Evolutionary conservation across 2,797 vertebrate species (phyloP), one percentile per base, ranked within the genome.

Genomic region (Acropternis orthonyx): DNA sequence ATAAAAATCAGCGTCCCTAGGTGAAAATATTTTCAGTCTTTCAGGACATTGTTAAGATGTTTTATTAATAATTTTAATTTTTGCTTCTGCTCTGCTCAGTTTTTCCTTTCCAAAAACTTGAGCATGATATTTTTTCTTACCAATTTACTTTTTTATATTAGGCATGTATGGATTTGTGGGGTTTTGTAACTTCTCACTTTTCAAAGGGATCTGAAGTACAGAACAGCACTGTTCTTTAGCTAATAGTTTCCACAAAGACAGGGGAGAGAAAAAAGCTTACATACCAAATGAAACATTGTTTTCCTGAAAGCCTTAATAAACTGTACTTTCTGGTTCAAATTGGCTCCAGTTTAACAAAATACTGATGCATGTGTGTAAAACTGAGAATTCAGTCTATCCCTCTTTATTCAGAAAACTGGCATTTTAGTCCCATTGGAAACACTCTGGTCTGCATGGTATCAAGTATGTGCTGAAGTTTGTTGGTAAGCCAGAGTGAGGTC

Each of bases 241-340:
- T 78, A 88, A 51, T 46, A 41, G 15, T 85, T 89, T 67, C 63
- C 41, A n/a, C 44, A 44, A 55, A 71, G 37, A 56, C 5, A 48
- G 44, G 10, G 56, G 37, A 7, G 6, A 13, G 8, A 16, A 54
- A 89, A 80, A 76, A n/a, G 3, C 21, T n/a, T 43, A 30, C 1
- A 0, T 51, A 88, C 41, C 39, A 89, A 88, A 61, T 63, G 4
- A 67, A 72, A 12, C 32, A 30, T 10, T 87, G 10, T 56, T 81
- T 93, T 92, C 44, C 68, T 83, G 56, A 51, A 90, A 79, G 46
- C n/a, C 39, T 63, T 89, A 77, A 86, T 86, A 88, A 93, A 77
- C n/a, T 51, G 4, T 51, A 21, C 28, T 78, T 92, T 65, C 34
- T 43, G 13, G 2, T 83, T 72, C 65, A 74, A 30, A 91, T 4